Evolutionary conservation across 2,888 invertebrate species (phyloP).

Genomic region (Pammene fasciana): DNA sequence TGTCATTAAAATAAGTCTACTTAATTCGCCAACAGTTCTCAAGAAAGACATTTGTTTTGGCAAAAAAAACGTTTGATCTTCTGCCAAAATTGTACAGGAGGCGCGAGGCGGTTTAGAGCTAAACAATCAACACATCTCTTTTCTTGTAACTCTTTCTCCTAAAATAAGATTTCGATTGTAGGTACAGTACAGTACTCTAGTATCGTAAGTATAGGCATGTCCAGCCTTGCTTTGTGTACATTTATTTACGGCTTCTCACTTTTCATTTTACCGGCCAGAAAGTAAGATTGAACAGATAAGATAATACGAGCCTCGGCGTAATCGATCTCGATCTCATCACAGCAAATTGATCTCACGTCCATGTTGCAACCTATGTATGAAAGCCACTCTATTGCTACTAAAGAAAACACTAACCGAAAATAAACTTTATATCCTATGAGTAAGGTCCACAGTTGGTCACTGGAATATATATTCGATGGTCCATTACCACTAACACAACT

Average conservation of each 20-base stretch:
- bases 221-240: neutral
- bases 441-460: slow-evolving; percentile 1
- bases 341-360: slow-evolving; percentile 41
- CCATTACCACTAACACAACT: slow-evolving; percentile 50
- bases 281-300: slow-evolving; percentile 19
- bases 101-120: slow-evolving; percentile 9
- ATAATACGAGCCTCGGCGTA: slow-evolving; percentile 18
- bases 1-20: neutral
- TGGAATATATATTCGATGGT: neutral
- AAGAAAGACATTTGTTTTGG: slow-evolving; percentile 40
- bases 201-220: neutral
- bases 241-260: neutral
- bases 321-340: slow-evolving; percentile 30
- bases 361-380: slow-evolving; percentile 44
- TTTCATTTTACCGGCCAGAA: slow-evolving; percentile 35
- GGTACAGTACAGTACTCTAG: too few species aligned
- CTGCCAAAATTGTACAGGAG: slow-evolving; percentile 50
- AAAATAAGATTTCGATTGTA: neutral
- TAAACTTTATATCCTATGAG: neutral
- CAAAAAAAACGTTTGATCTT: slow-evolving; percentile 50
- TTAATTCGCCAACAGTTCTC: neutral
- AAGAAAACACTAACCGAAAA: neutral
- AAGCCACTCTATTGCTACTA: slow-evolving; percentile 6
- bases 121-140: slow-evolving; percentile 15
- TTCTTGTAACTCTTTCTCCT: neutral